Evolutionary conservation across 2,797 vertebrate species (phyloP).

Genomic region (Epinephelus coioides): DNA sequence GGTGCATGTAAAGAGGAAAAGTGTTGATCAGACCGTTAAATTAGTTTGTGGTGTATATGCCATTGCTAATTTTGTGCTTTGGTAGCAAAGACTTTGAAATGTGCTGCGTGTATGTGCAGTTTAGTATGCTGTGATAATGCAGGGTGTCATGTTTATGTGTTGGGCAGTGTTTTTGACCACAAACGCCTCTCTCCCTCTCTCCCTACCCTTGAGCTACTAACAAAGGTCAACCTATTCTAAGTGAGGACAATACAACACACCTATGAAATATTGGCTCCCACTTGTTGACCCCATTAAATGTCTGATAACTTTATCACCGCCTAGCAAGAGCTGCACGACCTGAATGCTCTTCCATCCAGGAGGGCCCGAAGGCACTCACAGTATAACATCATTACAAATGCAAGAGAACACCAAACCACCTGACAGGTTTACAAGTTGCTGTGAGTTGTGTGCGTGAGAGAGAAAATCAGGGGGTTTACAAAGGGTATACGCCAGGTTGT

Average conservation of each 20-base stretch:
- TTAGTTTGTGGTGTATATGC: neutral
- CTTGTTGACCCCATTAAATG: slow-evolving; percentile 69
- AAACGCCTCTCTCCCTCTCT: neutral
- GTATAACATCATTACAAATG: slow-evolving; percentile 60
- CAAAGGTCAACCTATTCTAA: slow-evolving; percentile 59
- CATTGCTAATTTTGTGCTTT: neutral
- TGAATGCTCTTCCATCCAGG: slow-evolving; percentile 43
- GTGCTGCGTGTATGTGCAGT: neutral
- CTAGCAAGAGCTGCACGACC: slow-evolving; percentile 38
- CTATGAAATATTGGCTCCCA: slow-evolving; percentile 52
- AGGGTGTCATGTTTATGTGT: slow-evolving; percentile 21
- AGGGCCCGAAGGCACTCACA: slow-evolving; percentile 44
- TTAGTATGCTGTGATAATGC: neutral
- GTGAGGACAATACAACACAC: slow-evolving; percentile 38
- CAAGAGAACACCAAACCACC: slow-evolving; percentile 54
- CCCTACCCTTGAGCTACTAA: slow-evolving; percentile 41
- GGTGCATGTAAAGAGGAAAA: slow-evolving; percentile 8
- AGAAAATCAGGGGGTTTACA: slow-evolving; percentile 34
- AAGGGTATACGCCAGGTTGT: slow-evolving; percentile 29
- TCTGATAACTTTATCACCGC: slow-evolving; percentile 67
- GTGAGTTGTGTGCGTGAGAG: slow-evolving; percentile 10
- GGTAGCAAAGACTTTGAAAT: slow-evolving; percentile 1
- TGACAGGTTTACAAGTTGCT: slow-evolving; percentile 65
- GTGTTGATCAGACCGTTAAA: neutral
- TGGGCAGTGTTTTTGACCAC: slow-evolving; percentile 4